These are phyloP conservation scores for Lordiphosa andalusiaca DNA, from an alignment of 2,888 invertebrate species.

Conservation along the genomic window DNA sequence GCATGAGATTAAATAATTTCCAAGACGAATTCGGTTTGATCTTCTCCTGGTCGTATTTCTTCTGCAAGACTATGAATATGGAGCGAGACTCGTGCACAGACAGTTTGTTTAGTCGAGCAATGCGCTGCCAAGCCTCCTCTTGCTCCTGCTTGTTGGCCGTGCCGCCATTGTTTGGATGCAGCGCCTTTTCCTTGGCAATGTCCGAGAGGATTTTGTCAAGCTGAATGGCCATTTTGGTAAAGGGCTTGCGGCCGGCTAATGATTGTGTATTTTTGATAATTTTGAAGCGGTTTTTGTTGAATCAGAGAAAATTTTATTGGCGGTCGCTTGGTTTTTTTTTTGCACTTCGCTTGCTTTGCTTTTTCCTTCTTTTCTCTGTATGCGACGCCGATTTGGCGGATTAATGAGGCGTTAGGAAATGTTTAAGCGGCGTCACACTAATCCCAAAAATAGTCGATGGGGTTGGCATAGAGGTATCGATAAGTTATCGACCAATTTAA, in stretches of 20 bases:
- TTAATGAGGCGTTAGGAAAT: conserved; percentile 35
- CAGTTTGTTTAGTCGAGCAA: conserved; percentile 78
- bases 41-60: conserved; percentile 79
- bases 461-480: neutral
- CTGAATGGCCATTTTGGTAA: conserved; percentile 77
- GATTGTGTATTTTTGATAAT: conserved; percentile 52
- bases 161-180: conserved; percentile 76
- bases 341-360: conserved; percentile 56
- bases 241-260: conserved; percentile 41
- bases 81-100: conserved; percentile 79
- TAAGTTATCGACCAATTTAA: too few species aligned
- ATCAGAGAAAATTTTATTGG: conserved; percentile 28
- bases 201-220: conserved; percentile 78
- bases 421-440: neutral
- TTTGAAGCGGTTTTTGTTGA: conserved; percentile 44
- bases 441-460: neutral
- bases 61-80: conserved; percentile 78
- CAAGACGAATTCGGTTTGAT: conserved; percentile 75
- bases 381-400: conserved; percentile 68
- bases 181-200: conserved; percentile 75
- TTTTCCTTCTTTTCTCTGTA: conserved; percentile 39
- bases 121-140: conserved; percentile 78
- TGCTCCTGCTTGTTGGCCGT: conserved; percentile 70
- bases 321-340: conserved; percentile 45
- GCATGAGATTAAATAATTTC: conserved; percentile 77